A percentile compares a stretch with the other conserved stretches of the same genome.
These are phyloP conservation scores for Taenioides sp. DNA, from an alignment of 2,797 vertebrate species.

Conservation along the genomic window DNA sequence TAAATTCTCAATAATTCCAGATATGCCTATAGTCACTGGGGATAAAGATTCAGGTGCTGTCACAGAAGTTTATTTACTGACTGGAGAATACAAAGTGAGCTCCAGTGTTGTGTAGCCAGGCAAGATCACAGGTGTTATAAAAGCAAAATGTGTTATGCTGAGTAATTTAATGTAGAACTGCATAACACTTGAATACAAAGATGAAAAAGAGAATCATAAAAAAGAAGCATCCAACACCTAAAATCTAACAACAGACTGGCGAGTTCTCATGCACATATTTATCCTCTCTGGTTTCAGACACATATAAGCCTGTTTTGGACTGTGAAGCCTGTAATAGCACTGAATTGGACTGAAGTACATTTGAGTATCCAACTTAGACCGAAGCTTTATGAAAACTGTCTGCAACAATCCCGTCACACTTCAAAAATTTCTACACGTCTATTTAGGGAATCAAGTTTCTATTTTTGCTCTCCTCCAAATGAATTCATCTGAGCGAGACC, in stretches of 20 bases:
- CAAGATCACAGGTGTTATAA: no score
- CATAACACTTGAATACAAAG: no score
- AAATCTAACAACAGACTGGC: background rate
- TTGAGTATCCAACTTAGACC: constrained; percentile 15
- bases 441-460: constrained; percentile 54
- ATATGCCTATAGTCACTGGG: no score
- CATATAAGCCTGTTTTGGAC: constrained; percentile 1
- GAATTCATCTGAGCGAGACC: constrained; percentile 34
- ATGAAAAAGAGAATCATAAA: no score
- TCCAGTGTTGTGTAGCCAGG: no score
- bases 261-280: background rate
- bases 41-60: no score
- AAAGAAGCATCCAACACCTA: background rate
- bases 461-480: constrained; percentile 56
- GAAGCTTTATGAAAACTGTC: constrained; percentile 31
- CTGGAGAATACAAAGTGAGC: no score
- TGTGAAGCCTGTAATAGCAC: constrained; percentile 36
- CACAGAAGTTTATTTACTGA: no score
- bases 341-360: constrained; percentile 27
- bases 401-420: constrained; percentile 41
- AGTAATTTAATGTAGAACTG: no score
- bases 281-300: background rate
- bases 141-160: no score
- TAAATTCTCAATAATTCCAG: no score
- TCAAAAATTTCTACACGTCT: constrained; percentile 36